Percentiles rank a stretch among this genome's conserved stretches.
Evolutionary conservation across 1,140 invertebrate genomes (phyloP).

Genomic region (Varroa destructor): DNA sequence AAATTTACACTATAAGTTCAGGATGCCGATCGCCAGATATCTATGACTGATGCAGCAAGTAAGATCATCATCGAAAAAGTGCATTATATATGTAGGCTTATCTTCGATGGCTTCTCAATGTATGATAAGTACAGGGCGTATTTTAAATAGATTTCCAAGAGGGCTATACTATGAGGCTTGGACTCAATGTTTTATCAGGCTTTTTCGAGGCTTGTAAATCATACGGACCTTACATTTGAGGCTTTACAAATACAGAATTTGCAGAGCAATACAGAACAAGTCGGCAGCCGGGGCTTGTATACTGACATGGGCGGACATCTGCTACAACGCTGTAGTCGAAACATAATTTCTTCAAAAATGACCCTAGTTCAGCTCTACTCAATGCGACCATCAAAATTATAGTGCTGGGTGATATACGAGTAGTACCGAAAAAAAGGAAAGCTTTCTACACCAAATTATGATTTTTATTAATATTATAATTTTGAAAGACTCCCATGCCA

Average conservation of each 20-base stretch:
- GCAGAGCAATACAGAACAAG: constrained; percentile 47
- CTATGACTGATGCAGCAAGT: constrained; percentile 48
- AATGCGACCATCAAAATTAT: constrained; percentile 51
- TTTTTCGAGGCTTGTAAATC: constrained; percentile 48
- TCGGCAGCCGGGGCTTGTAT: constrained; percentile 42
- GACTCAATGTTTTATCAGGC: constrained; percentile 64
- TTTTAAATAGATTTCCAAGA: constrained; percentile 47
- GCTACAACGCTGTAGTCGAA: constrained; percentile 53
- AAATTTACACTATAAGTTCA: constrained; percentile 54
- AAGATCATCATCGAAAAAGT: constrained; percentile 40
- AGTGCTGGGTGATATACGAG: constrained; percentile 57
- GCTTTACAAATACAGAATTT: constrained; percentile 39
- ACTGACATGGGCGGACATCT: constrained; percentile 54
- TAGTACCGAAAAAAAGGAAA: constrained; percentile 35
- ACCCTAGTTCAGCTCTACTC: constrained; percentile 54
- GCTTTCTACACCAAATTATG: no score
- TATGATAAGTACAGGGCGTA: constrained; percentile 72
- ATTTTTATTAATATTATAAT: no score
- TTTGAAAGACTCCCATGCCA: no score
- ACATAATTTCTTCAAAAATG: constrained; percentile 50
- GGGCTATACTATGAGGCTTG: constrained; percentile 60
- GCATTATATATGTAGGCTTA: constrained; percentile 48
- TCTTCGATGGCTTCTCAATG: constrained; percentile 74
- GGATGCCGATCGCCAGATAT: constrained; percentile 56
- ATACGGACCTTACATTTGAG: constrained; percentile 48